phyloP scores from a whole-genome alignment of 1,140 invertebrate species.

The Drosophila ficusphila region DNA sequence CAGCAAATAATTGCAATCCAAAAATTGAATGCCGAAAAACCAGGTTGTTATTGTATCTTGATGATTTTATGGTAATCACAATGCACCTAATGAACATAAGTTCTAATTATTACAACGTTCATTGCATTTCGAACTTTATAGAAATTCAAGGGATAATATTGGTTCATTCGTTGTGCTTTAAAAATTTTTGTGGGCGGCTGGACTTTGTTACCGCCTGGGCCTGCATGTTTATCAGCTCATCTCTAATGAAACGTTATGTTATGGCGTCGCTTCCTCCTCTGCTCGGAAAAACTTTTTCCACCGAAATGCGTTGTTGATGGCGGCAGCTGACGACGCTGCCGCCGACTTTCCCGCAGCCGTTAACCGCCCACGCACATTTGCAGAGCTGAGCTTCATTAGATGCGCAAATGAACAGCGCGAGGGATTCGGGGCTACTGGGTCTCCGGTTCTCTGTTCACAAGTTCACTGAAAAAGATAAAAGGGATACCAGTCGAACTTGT shows the following conservation, averaged over 20 bases:
- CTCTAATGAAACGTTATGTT: conserved; percentile 79
- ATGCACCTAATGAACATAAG: no score
- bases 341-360: conserved; percentile 28
- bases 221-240: conserved; percentile 75
- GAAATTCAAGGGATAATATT: background rate
- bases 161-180: background rate
- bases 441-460: background rate
- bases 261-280: conserved; percentile 21
- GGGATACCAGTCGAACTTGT: no score
- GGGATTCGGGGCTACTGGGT: background rate
- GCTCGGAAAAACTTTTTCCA: conserved; percentile 58
- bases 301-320: conserved; percentile 38
- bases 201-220: conserved; percentile 18
- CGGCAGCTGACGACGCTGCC: conserved; percentile 23
- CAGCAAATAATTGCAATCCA: no score
- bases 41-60: no score
- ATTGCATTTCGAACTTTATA: no score
- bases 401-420: conserved; percentile 69
- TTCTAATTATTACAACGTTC: no score
- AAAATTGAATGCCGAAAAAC: no score
- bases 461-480: background rate
- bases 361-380: conserved; percentile 76
- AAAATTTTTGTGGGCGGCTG: conserved; percentile 30
- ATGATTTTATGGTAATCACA: no score
- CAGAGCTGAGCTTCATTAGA: conserved; percentile 73